Percentiles rank a stretch among this genome's conserved stretches.
Evolutionary conservation across 1,140 invertebrate species (phyloP).

Genomic region (Armadillidium nasatum): DNA sequence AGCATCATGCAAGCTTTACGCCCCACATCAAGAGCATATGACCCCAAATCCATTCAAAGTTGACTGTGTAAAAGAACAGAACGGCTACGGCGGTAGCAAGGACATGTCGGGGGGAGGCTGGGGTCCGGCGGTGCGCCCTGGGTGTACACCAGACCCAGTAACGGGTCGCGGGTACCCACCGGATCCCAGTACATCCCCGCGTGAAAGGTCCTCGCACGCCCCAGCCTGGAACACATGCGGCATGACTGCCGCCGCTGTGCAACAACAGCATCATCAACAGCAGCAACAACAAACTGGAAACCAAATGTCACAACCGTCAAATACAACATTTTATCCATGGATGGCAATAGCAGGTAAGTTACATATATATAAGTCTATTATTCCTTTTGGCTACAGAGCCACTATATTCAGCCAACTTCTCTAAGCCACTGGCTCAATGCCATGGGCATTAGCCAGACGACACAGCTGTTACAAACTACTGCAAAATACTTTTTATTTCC

Average conservation of each 20-base stretch:
- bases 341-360: constrained; percentile 94
- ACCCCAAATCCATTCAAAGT: constrained; percentile 56
- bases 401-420: background rate
- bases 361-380: background rate
- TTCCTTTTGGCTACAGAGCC: background rate
- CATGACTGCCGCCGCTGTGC: constrained; percentile 56
- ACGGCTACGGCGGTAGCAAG: constrained; percentile 45
- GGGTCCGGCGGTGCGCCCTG: constrained; percentile 38
- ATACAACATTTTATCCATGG: constrained; percentile 85
- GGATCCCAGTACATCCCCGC: constrained; percentile 45
- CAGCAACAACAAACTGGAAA: constrained; percentile 75
- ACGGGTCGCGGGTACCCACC: constrained; percentile 50
- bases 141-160: constrained; percentile 43
- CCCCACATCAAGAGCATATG: constrained; percentile 62
- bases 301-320: constrained; percentile 54
- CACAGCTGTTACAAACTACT: background rate
- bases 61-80: constrained; percentile 47
- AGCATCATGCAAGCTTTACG: constrained; percentile 64
- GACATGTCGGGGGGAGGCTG: constrained; percentile 44
- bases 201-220: constrained; percentile 61
- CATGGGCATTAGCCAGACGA: background rate
- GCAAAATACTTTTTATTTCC: background rate
- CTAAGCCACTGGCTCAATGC: background rate
- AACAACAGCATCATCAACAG: constrained; percentile 64
- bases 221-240: constrained; percentile 74